Evolutionary conservation across 2,797 vertebrate genomes (phyloP).

Genomic region (Artibeus jamaicensis): DNA sequence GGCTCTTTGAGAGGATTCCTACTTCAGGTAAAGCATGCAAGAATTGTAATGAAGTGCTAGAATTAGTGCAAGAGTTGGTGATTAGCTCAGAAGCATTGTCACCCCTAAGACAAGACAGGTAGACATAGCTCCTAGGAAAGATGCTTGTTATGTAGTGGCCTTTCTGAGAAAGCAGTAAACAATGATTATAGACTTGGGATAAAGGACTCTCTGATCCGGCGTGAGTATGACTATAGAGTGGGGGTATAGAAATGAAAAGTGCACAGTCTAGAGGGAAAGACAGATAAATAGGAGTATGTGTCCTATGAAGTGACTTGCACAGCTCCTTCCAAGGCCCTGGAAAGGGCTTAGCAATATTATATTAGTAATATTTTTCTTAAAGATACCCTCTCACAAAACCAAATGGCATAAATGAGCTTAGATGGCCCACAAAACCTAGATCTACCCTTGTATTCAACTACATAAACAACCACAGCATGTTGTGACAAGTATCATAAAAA

Average conservation of each 20-base stretch:
- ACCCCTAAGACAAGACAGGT: background rate
- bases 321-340: background rate
- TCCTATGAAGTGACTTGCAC: background rate
- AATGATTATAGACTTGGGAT: background rate
- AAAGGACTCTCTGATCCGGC: background rate
- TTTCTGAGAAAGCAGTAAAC: background rate
- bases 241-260: background rate
- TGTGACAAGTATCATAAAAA: background rate
- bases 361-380: constrained; percentile 15
- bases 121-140: background rate
- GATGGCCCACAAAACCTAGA: background rate
- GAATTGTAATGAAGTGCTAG: background rate
- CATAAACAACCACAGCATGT: background rate
- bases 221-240: background rate
- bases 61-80: background rate
- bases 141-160: background rate
- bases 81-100: background rate
- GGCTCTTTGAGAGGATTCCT: constrained; percentile 3
- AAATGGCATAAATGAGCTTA: background rate
- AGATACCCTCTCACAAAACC: background rate
- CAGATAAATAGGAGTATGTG: background rate
- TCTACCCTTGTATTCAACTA: background rate
- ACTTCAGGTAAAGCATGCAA: background rate
- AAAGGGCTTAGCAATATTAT: background rate
- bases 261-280: background rate